Conservation (phyloP, 2,888 invertebrate genomes). For the Euzetes globulus region DNA sequence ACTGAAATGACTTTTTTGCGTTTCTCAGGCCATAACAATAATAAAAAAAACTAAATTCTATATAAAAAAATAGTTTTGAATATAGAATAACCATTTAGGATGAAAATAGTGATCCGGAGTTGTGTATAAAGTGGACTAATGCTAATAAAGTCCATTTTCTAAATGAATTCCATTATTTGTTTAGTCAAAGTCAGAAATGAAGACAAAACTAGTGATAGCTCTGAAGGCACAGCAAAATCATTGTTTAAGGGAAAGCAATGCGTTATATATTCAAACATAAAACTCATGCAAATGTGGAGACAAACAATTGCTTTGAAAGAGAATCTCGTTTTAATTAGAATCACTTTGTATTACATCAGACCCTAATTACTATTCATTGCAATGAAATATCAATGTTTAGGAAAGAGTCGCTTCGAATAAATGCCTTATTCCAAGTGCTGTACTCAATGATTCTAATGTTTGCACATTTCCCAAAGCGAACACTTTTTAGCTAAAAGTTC, state of each 20-base stretch:
- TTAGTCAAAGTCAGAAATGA: constrained; percentile 8
- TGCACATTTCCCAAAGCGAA: constrained; percentile 6
- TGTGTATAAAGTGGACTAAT: neutral
- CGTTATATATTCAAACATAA: constrained; percentile 10
- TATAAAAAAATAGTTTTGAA: neutral
- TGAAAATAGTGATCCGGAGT: neutral
- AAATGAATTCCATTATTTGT: constrained; percentile 26
- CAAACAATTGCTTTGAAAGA: constrained; percentile 6
- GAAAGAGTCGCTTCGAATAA: constrained; percentile 8
- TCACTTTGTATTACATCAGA: neutral
- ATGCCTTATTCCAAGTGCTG: neutral
- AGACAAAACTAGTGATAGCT: neutral
- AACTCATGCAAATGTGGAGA: constrained; percentile 13
- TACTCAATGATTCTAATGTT: neutral
- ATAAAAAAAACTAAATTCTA: neutral
- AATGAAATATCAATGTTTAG: constrained; percentile 25
- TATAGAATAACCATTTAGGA: neutral
- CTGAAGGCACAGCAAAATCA: neutral
- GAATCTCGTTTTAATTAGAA: constrained; percentile 19
- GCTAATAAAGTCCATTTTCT: constrained; percentile 19
- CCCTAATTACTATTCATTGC: constrained; percentile 20
- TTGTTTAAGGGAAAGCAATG: constrained; percentile 11
- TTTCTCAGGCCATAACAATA: neutral
- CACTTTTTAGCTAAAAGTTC: neutral
- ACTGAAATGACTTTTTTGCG: constrained; percentile 10